Evolutionary conservation across 2,888 invertebrate species (phyloP).

Genomic region (Gryllus longicercus): DNA sequence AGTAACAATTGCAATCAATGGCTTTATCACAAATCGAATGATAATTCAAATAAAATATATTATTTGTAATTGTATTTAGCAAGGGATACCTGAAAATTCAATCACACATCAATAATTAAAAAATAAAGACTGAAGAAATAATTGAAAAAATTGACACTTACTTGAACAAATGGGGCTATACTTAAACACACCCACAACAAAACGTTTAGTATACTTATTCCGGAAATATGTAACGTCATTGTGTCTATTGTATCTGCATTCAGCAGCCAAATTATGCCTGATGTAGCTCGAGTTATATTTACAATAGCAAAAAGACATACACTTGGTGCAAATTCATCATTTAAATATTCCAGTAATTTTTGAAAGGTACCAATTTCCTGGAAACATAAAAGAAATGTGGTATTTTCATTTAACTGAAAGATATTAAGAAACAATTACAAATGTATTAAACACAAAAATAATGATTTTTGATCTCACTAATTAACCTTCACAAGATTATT

Average conservation of each 20-base stretch:
- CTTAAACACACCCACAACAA: conserved; percentile 64
- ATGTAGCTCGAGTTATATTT: conserved; percentile 68
- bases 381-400: conserved; percentile 37
- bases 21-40: no score
- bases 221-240: conserved; percentile 56
- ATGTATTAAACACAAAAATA: no score
- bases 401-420: no score
- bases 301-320: conserved; percentile 74
- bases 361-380: conserved; percentile 77
- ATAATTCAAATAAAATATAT: no score
- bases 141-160: conserved; percentile 42
- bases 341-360: conserved; percentile 71
- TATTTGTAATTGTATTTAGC: no score
- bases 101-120: no score
- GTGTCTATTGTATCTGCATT: conserved; percentile 58
- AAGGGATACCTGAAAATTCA: no score
- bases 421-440: no score
- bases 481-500: no score
- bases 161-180: conserved; percentile 68
- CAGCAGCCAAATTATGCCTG: conserved; percentile 67
- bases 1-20: no score
- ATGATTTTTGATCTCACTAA: no score
- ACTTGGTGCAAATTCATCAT: conserved; percentile 70
- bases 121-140: no score
- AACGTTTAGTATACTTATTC: conserved; percentile 59